Percentiles rank a stretch among this genome's conserved stretches.
Conservation (phyloP, 2,888 invertebrate genomes). For the Rhodophaea formosa region DNA sequence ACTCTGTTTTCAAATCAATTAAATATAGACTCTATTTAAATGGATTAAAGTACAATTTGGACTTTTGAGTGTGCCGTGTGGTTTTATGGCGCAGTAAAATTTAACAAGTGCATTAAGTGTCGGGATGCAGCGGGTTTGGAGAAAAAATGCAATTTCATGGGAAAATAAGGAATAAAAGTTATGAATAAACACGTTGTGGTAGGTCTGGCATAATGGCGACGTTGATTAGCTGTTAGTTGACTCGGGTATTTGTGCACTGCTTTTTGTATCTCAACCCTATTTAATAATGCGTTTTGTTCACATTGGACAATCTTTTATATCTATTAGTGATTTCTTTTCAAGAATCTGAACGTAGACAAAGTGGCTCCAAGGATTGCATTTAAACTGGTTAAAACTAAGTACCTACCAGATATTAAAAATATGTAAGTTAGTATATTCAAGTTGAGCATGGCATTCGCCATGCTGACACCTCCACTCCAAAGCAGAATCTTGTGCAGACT, state of each 20-base stretch:
- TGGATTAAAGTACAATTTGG: not conserved
- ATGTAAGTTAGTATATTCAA: not conserved
- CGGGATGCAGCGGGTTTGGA: not conserved
- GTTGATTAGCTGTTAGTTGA: not conserved
- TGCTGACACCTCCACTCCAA: not conserved
- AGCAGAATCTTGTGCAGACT: not conserved
- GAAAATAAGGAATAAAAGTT: not conserved
- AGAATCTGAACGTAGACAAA: no score
- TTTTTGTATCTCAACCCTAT: no score
- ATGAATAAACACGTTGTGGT: slow-evolving; percentile 6
- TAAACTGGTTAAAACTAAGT: no score
- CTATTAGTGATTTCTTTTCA: no score
- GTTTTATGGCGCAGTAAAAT: slow-evolving; percentile 16
- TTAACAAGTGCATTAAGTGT: slow-evolving; percentile 9
- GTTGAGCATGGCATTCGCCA: not conserved
- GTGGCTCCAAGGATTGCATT: no score
- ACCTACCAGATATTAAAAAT: no score
- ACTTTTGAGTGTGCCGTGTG: not conserved
- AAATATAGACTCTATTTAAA: not conserved
- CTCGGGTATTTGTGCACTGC: no score
- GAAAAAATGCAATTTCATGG: slow-evolving; percentile 2
- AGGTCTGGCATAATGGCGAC: not conserved
- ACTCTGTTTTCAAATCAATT: not conserved
- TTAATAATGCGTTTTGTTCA: no score
- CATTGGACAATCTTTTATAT: no score